phyloP scores from a whole-genome alignment of 1,140 invertebrate genomes.

The Araneus ventricosus region DNA sequence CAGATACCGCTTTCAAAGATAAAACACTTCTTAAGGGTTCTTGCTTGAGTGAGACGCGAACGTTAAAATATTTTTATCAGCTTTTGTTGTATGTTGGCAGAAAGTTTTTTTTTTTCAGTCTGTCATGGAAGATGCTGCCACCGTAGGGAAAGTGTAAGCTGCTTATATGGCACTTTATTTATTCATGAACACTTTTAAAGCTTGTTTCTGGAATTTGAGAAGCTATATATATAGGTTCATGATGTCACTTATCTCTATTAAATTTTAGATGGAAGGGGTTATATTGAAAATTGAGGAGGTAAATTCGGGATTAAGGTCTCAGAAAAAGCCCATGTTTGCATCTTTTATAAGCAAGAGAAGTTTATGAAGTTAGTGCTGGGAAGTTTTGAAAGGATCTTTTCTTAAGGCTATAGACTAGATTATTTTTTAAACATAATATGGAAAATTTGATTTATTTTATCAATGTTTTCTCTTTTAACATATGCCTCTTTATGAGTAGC shows the following conservation, averaged over 20 bases:
- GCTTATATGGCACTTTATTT: constrained; percentile 53
- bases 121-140: background rate
- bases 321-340: constrained; percentile 15
- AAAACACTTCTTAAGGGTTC: constrained; percentile 57
- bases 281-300: constrained; percentile 64
- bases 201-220: constrained; percentile 30
- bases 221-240: background rate
- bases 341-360: background rate
- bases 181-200: constrained; percentile 61
- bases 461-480: background rate
- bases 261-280: constrained; percentile 53
- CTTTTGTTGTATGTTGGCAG: background rate
- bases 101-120: background rate
- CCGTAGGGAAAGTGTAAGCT: background rate
- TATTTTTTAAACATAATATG: background rate
- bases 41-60: background rate
- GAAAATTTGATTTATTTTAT: background rate
- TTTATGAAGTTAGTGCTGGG: background rate
- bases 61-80: constrained; percentile 61
- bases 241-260: constrained; percentile 58
- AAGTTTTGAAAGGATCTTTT: background rate
- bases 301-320: constrained; percentile 54
- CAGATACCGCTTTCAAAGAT: constrained; percentile 9
- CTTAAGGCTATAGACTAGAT: background rate
- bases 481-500: no score